Evolutionary conservation across 1,140 invertebrate genomes (phyloP).

Genomic region (Lepidotrigona ventralis): DNA sequence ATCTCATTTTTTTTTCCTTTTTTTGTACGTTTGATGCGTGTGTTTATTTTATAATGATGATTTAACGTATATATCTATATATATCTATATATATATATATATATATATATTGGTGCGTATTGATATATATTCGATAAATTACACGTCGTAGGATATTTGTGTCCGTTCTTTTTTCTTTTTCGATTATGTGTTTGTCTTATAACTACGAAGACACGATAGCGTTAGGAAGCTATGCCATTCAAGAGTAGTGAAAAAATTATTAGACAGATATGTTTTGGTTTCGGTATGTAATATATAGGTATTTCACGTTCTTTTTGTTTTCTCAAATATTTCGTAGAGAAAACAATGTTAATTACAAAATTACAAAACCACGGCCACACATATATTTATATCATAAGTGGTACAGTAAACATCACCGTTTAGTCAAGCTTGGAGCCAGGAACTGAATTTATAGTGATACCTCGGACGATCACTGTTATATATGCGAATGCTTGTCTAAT

Average conservation of each 20-base stretch:
- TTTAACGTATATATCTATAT: neutral
- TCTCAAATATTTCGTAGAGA: neutral
- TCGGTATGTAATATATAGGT: neutral
- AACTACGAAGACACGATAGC: neutral
- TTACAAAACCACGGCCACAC: neutral
- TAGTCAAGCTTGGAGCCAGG: neutral
- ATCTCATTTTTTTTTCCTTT: slow-evolving; percentile 13
- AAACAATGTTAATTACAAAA: neutral
- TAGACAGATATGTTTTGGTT: neutral
- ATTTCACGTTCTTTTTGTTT: neutral
- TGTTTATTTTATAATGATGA: neutral
- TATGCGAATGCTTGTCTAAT: neutral
- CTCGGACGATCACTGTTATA: neutral
- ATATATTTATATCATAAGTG: neutral
- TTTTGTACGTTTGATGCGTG: slow-evolving; percentile 5
- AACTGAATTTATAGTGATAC: neutral
- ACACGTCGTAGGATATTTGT: neutral
- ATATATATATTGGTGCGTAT: neutral
- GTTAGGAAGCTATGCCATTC: neutral
- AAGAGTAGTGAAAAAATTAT: neutral
- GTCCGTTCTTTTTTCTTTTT: neutral
- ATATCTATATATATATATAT: neutral
- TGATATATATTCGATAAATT: neutral
- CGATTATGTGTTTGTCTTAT: neutral
- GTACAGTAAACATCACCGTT: neutral